These are phyloP conservation scores for Uloborus diversus DNA, from an alignment of 1,140 invertebrate genomes.

Conservation along the genomic window DNA sequence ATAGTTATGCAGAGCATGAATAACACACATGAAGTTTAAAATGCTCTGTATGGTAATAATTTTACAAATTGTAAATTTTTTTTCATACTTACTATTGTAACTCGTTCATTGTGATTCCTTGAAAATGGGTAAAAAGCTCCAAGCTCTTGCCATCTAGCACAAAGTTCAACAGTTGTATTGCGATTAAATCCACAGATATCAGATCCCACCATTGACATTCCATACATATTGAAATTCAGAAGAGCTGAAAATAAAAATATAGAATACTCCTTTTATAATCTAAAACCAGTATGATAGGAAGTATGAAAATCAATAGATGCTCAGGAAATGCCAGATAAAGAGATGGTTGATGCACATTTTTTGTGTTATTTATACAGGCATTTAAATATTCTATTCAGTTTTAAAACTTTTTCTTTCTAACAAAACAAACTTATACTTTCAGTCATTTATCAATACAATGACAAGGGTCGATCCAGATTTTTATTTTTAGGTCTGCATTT, in stretches of 20 bases:
- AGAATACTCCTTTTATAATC: no score
- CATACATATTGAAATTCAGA: conserved; percentile 82
- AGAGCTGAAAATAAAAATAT: conserved; percentile 66
- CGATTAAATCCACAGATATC: conserved; percentile 67
- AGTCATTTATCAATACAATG: no score
- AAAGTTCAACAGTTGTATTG: conserved; percentile 69
- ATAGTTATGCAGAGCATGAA: no score
- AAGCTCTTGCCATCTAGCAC: conserved; percentile 82
- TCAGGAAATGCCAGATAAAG: neutral
- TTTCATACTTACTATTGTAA: conserved; percentile 72
- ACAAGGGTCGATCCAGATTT: no score
- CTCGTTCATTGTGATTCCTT: conserved; percentile 83
- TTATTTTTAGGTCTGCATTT: no score
- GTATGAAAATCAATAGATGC: neutral
- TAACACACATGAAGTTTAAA: no score
- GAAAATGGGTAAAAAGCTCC: conserved; percentile 73
- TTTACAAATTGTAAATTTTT: neutral
- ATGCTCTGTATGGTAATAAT: neutral
- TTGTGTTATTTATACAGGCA: no score
- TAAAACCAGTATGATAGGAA: neutral
- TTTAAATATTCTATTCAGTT: no score
- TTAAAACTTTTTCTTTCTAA: no score
- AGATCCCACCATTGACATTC: conserved; percentile 68
- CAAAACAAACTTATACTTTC: no score
- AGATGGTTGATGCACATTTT: no score